These are phyloP conservation scores for Enteromius anoplus DNA, from an alignment of 2,797 vertebrate species.

Conservation along the genomic window DNA sequence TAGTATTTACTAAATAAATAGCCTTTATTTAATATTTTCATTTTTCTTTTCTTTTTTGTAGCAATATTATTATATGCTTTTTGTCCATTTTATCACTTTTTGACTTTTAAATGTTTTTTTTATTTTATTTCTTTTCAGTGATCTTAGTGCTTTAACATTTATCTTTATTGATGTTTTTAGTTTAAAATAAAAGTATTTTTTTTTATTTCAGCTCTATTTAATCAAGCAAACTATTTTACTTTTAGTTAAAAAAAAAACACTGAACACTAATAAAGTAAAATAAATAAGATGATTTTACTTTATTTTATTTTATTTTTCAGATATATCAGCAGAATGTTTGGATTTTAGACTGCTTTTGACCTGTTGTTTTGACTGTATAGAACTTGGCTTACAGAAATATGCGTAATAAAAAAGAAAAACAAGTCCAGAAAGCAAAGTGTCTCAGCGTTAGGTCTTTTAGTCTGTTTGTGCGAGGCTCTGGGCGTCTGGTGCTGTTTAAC, in stretches of 20 bases:
- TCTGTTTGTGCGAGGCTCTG: constrained; percentile 64
- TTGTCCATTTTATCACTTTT: neutral
- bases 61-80: neutral
- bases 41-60: no score
- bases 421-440: neutral
- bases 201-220: no score
- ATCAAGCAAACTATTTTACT: no score
- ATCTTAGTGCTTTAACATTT: neutral
- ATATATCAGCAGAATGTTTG: neutral
- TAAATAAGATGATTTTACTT: no score
- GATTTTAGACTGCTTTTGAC: neutral
- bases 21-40: neutral
- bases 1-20: neutral
- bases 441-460: constrained; percentile 63
- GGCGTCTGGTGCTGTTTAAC: constrained; percentile 65
- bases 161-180: neutral
- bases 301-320: no score
- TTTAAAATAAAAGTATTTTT: no score
- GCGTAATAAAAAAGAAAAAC: neutral
- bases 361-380: neutral
- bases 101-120: neutral
- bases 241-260: no score
- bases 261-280: no score
- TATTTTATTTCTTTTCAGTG: neutral
- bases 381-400: neutral